A percentile compares a stretch with the other conserved stretches of the same genome.
Evolutionary conservation across 2,888 invertebrate species (phyloP).

Genomic region (Eilema griseolum): DNA sequence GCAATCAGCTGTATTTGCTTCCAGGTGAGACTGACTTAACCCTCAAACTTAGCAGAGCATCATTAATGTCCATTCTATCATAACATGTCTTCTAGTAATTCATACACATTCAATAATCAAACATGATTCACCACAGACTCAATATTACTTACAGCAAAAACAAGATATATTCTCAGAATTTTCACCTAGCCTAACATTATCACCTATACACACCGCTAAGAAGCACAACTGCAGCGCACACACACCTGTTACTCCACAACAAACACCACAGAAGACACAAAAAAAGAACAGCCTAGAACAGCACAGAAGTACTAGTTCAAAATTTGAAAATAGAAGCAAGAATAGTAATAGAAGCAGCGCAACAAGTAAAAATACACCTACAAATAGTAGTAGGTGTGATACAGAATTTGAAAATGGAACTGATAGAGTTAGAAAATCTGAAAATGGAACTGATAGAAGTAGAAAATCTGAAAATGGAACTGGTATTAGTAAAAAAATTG

Average conservation of each 20-base stretch:
- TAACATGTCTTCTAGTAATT: too few relatives aligned
- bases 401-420: constrained; percentile 26
- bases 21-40: too few relatives aligned
- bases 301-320: constrained; percentile 3
- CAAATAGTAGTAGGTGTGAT: neutral
- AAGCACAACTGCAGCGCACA: constrained; percentile 65
- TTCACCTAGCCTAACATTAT: constrained; percentile 61
- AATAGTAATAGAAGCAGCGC: constrained; percentile 16
- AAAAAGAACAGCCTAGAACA: constrained; percentile 36
- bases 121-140: neutral
- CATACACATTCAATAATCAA: too few relatives aligned
- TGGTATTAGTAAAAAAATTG: constrained; percentile 18
- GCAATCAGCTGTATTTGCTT: too few relatives aligned
- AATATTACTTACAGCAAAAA: constrained; percentile 72
- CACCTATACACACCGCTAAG: constrained; percentile 53
- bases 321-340: constrained; percentile 20
- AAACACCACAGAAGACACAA: constrained; percentile 8
- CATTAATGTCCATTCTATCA: too few relatives aligned
- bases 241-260: constrained; percentile 44
- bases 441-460: neutral
- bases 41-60: too few relatives aligned
- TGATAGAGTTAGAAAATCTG: neutral
- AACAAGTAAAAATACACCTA: constrained; percentile 7
- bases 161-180: constrained; percentile 76
- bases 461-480: constrained; percentile 33